Percentiles rank a stretch among this genome's conserved stretches.
phyloP scores from a whole-genome alignment of 2,797 vertebrate genomes.

The Syndactyla subalaris region DNA sequence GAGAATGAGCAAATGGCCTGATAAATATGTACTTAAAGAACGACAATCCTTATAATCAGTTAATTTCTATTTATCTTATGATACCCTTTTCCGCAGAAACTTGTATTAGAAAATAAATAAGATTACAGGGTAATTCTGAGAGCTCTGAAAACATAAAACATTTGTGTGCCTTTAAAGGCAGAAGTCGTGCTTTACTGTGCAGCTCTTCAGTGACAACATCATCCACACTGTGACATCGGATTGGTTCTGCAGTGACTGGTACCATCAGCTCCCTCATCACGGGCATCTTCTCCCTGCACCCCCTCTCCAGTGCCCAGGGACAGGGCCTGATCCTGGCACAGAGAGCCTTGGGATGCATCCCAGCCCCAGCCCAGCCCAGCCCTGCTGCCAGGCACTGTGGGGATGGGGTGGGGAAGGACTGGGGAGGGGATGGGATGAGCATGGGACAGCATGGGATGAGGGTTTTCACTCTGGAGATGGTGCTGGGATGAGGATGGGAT shows the following conservation, averaged over 20 bases:
- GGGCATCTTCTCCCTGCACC: not conserved
- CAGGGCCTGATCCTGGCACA: rapidly evolving
- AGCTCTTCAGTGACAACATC: not conserved
- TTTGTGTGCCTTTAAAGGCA: not conserved
- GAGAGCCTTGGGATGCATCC: not conserved
- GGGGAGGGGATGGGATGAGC: too few relatives aligned
- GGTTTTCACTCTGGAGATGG: too few relatives aligned
- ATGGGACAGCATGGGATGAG: not conserved
- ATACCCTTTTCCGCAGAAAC: slow-evolving; percentile 52
- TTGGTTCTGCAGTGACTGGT: not conserved
- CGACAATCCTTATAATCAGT: slow-evolving; percentile 57
- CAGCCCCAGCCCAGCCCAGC: not conserved
- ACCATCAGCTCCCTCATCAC: not conserved
- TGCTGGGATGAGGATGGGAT: not conserved
- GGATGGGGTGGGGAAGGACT: not conserved
- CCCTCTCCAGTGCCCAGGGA: not conserved
- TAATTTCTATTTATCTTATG: slow-evolving; percentile 61
- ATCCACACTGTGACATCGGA: not conserved
- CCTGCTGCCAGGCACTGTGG: not conserved
- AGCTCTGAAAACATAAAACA: slow-evolving; percentile 5
- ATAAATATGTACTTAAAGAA: slow-evolving; percentile 64
- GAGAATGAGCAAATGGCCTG: slow-evolving; percentile 50
- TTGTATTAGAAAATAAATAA: slow-evolving; percentile 48
- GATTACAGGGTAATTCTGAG: slow-evolving; percentile 47
- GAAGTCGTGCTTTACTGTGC: not conserved